Conservation (phyloP, 2,113 vertebrate species). For the Scomber japonicus region DNA sequence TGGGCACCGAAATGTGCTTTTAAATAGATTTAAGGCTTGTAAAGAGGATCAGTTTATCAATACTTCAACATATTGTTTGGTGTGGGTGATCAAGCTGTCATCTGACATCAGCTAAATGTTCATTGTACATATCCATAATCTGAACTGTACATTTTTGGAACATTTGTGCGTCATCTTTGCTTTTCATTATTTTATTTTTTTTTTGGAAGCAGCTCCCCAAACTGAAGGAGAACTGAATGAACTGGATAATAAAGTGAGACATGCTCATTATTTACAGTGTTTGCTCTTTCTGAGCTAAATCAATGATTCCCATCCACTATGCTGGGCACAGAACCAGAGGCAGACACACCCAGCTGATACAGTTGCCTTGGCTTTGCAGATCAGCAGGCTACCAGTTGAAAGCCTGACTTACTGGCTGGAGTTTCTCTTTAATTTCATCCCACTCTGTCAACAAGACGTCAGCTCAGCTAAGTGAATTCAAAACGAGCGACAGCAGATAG, state of each 20-base stretch:
- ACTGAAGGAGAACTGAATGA: not conserved
- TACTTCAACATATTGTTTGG: too few relatives aligned
- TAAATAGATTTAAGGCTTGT: not conserved
- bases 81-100: not conserved
- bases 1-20: not conserved
- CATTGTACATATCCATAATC: not conserved
- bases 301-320: not conserved
- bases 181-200: too few relatives aligned
- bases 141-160: not conserved
- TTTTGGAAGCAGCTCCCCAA: not conserved
- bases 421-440: slow-evolving; percentile 12
- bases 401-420: slow-evolving; percentile 12
- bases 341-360: slow-evolving; percentile 16
- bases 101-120: not conserved
- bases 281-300: not conserved
- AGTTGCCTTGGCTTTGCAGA: slow-evolving; percentile 25
- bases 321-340: not conserved
- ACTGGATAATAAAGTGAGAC: not conserved
- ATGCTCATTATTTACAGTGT: not conserved
- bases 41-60: not conserved
- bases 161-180: not conserved
- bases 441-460: slow-evolving; percentile 41
- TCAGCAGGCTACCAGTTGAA: not conserved
- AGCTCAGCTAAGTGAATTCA: not conserved
- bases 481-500: slow-evolving; percentile 39